A percentile compares a stretch with the other conserved stretches of the same genome.
phyloP scores from a whole-genome alignment of 2,113 vertebrate genomes.

The Trachemys scripta region DNA sequence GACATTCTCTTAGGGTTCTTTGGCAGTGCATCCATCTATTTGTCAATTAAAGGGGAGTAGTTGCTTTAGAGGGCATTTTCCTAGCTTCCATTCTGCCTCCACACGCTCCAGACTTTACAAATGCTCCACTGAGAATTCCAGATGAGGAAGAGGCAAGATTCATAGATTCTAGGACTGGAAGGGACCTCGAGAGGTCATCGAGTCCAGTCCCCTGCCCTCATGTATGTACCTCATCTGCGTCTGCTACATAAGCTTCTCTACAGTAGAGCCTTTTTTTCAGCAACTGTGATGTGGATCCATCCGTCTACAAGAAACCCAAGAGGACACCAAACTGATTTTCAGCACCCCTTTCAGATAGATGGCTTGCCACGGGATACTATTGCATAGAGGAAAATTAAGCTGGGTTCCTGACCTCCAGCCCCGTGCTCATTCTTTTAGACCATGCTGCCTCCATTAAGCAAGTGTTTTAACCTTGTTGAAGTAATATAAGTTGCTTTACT shows the following conservation, averaged over 20 bases:
- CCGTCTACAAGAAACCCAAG: not conserved
- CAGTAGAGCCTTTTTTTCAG: not conserved
- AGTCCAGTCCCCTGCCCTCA: no score
- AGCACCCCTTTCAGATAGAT: not conserved
- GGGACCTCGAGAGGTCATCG: no score
- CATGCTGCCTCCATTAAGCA: not conserved
- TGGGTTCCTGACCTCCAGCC: fast-evolving
- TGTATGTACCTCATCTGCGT: not conserved
- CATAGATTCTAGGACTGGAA: no score
- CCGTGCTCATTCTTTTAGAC: not conserved
- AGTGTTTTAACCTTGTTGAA: not conserved
- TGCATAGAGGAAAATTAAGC: fast-evolving
- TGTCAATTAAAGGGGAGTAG: no score
- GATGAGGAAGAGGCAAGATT: not conserved
- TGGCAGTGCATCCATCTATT: no score
- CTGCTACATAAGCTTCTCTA: not conserved
- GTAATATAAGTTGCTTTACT: not conserved
- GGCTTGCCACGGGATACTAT: not conserved
- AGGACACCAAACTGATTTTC: not conserved
- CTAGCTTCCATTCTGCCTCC: not conserved
- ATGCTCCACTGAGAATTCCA: not conserved
- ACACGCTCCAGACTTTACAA: not conserved
- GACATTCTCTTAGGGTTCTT: not conserved
- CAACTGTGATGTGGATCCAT: not conserved
- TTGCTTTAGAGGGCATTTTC: no score